Percentiles rank a stretch among this genome's conserved stretches.
These are phyloP conservation scores for Limonius californicus DNA, from an alignment of 1,140 invertebrate species.

Conservation along the genomic window DNA sequence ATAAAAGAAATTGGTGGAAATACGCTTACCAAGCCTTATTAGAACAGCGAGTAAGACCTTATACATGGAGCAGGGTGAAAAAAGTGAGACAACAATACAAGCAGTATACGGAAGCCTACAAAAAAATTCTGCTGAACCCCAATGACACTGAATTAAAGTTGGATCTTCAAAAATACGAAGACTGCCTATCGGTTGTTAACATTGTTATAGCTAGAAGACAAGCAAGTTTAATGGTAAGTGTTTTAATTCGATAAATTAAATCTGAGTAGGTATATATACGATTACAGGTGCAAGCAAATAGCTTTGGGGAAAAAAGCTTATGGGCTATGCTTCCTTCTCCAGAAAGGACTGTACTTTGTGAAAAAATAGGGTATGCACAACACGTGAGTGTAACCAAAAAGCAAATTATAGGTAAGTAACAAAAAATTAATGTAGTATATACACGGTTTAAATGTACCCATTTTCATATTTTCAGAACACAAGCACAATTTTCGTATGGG, in stretches of 20 bases:
- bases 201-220: constrained; percentile 77
- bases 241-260: too few relatives aligned
- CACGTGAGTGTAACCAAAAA: constrained; percentile 36
- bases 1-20: constrained; percentile 67
- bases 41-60: constrained; percentile 67
- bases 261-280: background rate
- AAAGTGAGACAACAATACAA: constrained; percentile 68
- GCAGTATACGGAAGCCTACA: constrained; percentile 69
- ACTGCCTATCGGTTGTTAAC: constrained; percentile 67
- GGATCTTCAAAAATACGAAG: constrained; percentile 72
- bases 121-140: constrained; percentile 65
- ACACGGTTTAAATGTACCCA: too few relatives aligned
- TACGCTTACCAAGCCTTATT: constrained; percentile 72
- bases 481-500: constrained; percentile 77
- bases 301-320: constrained; percentile 52
- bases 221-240: constrained; percentile 66
- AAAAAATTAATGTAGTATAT: too few relatives aligned
- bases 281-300: constrained; percentile 36
- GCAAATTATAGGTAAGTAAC: constrained; percentile 15
- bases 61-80: constrained; percentile 68
- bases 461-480: constrained; percentile 58
- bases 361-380: constrained; percentile 52
- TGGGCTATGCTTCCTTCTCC: constrained; percentile 65
- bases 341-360: constrained; percentile 61
- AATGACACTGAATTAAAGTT: constrained; percentile 69